These are phyloP conservation scores for Pseudomyrmex dendroicus DNA, from an alignment of 1,140 invertebrate species.

Conservation along the genomic window DNA sequence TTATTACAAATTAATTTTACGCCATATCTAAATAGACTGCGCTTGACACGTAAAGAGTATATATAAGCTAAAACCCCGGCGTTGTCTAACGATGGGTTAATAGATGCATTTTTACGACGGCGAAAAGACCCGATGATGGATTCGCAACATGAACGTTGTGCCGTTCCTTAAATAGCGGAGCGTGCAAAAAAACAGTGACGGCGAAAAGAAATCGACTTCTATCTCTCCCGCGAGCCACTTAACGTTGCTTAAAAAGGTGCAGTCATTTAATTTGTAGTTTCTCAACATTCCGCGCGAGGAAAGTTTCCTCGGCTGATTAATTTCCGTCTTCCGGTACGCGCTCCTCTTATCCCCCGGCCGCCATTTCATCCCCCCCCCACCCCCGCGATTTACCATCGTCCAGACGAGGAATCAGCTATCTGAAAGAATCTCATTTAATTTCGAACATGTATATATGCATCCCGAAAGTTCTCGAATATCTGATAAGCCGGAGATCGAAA, in stretches of 20 bases:
- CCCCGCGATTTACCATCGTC: slow-evolving; percentile 27
- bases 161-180: slow-evolving; percentile 32
- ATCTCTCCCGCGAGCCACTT: slow-evolving; percentile 51
- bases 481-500: not conserved
- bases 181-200: slow-evolving; percentile 24
- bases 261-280: slow-evolving; percentile 64
- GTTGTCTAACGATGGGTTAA: slow-evolving; percentile 20
- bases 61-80: slow-evolving; percentile 12
- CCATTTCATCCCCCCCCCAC: slow-evolving; percentile 17
- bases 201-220: slow-evolving; percentile 54
- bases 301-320: slow-evolving; percentile 60
- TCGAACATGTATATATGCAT: slow-evolving; percentile 6
- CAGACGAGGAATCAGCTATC: slow-evolving; percentile 13
- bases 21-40: not conserved
- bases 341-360: slow-evolving; percentile 24
- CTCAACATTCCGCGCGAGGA: slow-evolving; percentile 45
- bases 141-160: slow-evolving; percentile 44
- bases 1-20: not conserved
- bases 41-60: not conserved
- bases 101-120: slow-evolving; percentile 42
- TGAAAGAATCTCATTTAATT: slow-evolving; percentile 59
- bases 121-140: slow-evolving; percentile 37
- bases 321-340: slow-evolving; percentile 40
- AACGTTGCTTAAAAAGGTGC: slow-evolving; percentile 57
- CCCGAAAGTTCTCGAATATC: not conserved